These are phyloP conservation scores for Salpingus planirostris DNA, from an alignment of 2,888 invertebrate species.

Conservation along the genomic window DNA sequence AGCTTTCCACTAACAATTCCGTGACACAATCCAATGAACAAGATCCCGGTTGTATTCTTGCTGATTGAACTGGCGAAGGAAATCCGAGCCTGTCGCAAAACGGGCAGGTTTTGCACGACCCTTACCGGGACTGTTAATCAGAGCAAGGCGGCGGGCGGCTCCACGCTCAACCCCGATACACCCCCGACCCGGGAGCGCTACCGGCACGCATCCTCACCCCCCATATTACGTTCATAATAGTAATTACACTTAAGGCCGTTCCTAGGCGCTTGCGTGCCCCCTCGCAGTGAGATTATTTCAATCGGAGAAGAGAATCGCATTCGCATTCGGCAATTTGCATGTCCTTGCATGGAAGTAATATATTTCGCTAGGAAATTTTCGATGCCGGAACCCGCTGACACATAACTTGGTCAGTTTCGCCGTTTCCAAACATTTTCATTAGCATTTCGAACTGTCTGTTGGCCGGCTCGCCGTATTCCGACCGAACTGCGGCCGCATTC, in stretches of 20 bases:
- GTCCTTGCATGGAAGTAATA: conserved; percentile 16
- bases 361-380: conserved; percentile 19
- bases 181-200: too few species aligned
- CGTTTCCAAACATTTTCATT: conserved; percentile 25
- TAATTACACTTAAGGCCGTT: too few species aligned
- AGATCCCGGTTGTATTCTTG: conserved; percentile 21
- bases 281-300: too few species aligned
- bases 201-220: too few species aligned
- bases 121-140: conserved; percentile 23
- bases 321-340: conserved; percentile 10
- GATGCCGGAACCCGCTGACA: conserved; percentile 22
- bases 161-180: conserved; percentile 11
- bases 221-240: too few species aligned
- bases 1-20: conserved; percentile 24
- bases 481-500: conserved; percentile 18
- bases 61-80: conserved; percentile 28
- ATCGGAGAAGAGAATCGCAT: too few species aligned
- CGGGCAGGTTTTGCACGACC: conserved; percentile 23
- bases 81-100: conserved; percentile 22
- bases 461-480: too few species aligned
- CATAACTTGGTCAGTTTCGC: conserved; percentile 19
- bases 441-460: conserved; percentile 20
- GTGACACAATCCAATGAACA: conserved; percentile 27
- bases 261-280: too few species aligned
- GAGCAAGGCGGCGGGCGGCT: conserved; percentile 9